phyloP scores from a whole-genome alignment of 2,113 vertebrate genomes.

The Rafetus swinhoei region DNA sequence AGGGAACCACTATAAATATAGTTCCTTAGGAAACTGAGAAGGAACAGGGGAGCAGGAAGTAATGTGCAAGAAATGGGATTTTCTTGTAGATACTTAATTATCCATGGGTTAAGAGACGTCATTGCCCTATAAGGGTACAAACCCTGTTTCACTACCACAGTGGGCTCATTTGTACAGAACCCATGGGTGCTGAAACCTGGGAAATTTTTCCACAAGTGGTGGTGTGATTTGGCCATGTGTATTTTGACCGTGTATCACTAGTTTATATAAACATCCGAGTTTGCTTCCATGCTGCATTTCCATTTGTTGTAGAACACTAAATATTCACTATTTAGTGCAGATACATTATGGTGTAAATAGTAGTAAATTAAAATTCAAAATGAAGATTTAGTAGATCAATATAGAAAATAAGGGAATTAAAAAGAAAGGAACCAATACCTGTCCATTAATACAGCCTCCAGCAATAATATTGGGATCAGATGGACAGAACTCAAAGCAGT shows the following conservation, averaged over 20 bases:
- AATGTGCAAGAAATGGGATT: not conserved
- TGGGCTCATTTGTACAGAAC: not conserved
- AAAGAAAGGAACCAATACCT: constrained; percentile 78
- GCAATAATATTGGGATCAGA: constrained; percentile 91
- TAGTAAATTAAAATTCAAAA: not conserved
- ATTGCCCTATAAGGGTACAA: not conserved
- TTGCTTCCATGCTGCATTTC: not conserved
- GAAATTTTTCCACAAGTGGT: not conserved
- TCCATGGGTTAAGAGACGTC: not conserved
- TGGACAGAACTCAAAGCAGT: constrained; percentile 91
- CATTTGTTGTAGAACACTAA: not conserved
- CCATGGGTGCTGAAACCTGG: not conserved
- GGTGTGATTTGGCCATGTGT: not conserved
- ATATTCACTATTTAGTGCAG: not conserved
- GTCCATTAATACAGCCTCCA: constrained; percentile 91
- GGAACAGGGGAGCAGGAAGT: not conserved
- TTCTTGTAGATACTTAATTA: not conserved
- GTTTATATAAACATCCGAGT: not conserved
- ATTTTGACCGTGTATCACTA: not conserved
- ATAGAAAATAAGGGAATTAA: not conserved
- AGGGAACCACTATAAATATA: not conserved
- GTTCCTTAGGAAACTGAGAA: not conserved
- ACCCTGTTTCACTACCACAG: not conserved
- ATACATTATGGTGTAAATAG: not conserved
- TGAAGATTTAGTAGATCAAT: not conserved